Conservation (phyloP, 2,888 invertebrate species). For the Lasioglossum malachurum region DNA sequence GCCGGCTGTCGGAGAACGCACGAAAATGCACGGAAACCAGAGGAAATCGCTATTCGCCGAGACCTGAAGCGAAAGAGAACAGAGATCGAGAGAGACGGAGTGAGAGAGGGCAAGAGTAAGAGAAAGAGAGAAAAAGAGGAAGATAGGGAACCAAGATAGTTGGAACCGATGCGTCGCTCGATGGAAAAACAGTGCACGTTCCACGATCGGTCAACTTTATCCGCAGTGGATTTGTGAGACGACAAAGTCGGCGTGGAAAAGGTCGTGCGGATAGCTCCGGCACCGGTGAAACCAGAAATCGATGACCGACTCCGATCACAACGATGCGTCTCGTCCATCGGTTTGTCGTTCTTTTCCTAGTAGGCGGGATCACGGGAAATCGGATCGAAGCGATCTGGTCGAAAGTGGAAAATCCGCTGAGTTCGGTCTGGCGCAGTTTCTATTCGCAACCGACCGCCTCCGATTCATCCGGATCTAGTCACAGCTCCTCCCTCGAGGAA, state of each 20-base stretch:
- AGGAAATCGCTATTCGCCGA: background rate
- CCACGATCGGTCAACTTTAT: background rate
- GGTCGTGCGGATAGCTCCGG: background rate
- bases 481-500: constrained; percentile 26
- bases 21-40: constrained; percentile 25
- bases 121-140: background rate
- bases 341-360: constrained; percentile 30
- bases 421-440: constrained; percentile 75
- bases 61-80: background rate
- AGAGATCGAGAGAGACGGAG: background rate
- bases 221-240: background rate
- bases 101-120: background rate
- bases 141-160: background rate
- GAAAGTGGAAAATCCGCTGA: constrained; percentile 39
- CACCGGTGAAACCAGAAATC: background rate
- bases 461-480: background rate
- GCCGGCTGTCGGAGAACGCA: background rate
- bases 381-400: constrained; percentile 31
- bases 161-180: constrained; percentile 22
- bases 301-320: background rate
- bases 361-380: constrained; percentile 2
- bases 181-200: constrained; percentile 24
- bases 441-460: constrained; percentile 59
- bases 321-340: constrained; percentile 45
- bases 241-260: background rate